phyloP scores from a whole-genome alignment of 2,113 vertebrate species.

The Melanerpes aurifrons region DNA sequence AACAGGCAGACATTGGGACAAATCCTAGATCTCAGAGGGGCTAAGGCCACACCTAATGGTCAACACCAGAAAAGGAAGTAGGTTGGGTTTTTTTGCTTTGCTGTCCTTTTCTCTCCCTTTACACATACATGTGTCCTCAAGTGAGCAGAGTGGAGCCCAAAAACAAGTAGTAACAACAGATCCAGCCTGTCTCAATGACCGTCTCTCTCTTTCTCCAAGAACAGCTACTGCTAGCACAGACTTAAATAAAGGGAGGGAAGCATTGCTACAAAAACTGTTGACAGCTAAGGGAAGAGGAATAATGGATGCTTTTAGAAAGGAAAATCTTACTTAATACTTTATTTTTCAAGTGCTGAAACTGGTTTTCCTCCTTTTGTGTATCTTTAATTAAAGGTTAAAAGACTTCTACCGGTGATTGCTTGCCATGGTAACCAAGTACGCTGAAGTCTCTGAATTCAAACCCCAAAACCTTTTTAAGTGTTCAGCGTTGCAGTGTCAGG shows the following conservation, averaged over 20 bases:
- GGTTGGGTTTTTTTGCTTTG: neutral
- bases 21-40: neutral
- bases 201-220: neutral
- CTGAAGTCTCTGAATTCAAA: slow-evolving; percentile 44
- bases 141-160: neutral
- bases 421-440: slow-evolving; percentile 65
- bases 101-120: neutral
- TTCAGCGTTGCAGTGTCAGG: neutral
- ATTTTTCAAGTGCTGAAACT: slow-evolving; percentile 57
- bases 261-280: neutral
- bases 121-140: neutral
- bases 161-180: neutral
- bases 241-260: slow-evolving; percentile 21
- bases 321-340: slow-evolving; percentile 41
- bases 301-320: slow-evolving; percentile 20
- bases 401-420: slow-evolving; percentile 49
- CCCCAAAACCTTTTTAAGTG: slow-evolving; percentile 46
- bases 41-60: neutral
- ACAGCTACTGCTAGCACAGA: neutral
- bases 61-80: neutral
- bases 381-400: slow-evolving; percentile 71
- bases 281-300: slow-evolving; percentile 28
- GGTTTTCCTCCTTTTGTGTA: slow-evolving; percentile 54
- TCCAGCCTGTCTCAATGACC: neutral
- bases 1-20: neutral